Evolutionary conservation across 2,113 vertebrate species (phyloP).

Genomic region (Dasyurus viverrinus): DNA sequence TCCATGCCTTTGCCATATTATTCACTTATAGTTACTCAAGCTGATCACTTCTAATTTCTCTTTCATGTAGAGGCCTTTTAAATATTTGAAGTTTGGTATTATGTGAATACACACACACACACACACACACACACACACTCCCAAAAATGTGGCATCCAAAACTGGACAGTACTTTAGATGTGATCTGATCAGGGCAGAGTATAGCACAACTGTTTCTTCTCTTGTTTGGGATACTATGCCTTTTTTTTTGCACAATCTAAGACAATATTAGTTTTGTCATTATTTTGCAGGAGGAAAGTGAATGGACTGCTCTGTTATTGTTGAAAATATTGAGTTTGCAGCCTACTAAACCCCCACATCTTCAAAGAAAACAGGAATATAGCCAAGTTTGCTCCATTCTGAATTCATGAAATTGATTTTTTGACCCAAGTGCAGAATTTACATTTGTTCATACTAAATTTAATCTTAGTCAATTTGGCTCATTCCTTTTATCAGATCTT

Average conservation of each 20-base stretch:
- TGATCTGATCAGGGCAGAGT: not conserved
- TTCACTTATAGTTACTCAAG: not conserved
- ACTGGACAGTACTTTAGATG: not conserved
- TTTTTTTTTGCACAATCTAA: not conserved
- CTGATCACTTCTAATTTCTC: not conserved
- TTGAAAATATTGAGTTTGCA: not conserved
- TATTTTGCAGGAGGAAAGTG: too few species aligned
- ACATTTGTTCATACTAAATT: not conserved
- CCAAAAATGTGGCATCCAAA: not conserved
- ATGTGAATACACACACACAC: not conserved
- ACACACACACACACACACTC: not conserved
- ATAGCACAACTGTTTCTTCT: not conserved
- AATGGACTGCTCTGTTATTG: not conserved
- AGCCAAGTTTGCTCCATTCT: not conserved
- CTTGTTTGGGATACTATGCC: not conserved
- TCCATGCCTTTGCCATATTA: not conserved
- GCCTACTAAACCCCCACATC: not conserved
- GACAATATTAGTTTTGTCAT: not conserved
- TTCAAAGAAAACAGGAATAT: not conserved
- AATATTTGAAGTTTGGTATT: not conserved
- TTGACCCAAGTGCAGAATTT: not conserved
- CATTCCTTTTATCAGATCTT: not conserved
- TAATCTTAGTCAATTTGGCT: not conserved
- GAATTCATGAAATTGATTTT: not conserved
- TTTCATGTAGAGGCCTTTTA: not conserved